Conservation (phyloP, 2,888 invertebrate species). For the Invenusta paracnida region DNA sequence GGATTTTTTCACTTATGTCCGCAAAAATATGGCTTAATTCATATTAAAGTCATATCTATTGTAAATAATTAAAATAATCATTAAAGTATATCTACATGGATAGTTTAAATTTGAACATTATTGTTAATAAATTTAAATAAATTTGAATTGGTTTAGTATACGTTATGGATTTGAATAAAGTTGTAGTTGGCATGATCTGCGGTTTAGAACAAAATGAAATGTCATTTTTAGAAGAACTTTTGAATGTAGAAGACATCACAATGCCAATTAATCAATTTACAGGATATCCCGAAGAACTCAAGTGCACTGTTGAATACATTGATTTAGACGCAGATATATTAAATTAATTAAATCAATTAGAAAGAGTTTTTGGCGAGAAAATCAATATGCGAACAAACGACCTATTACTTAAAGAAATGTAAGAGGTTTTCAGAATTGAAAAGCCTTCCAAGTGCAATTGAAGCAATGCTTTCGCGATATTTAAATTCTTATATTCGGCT, state of each 20-base stretch:
- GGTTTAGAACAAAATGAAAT: constrained; percentile 6
- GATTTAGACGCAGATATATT: constrained; percentile 10
- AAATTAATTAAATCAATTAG: constrained; percentile 2
- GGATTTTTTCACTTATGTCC: not conserved
- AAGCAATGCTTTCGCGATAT: constrained; percentile 22
- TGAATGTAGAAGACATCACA: constrained; percentile 17
- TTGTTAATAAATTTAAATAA: not conserved
- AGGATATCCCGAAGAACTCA: constrained; percentile 11
- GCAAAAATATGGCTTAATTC: not conserved
- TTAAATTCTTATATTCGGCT: constrained; percentile 17
- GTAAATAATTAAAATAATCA: not conserved
- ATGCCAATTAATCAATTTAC: constrained; percentile 29
- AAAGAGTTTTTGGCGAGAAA: not conserved
- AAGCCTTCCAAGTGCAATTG: not conserved
- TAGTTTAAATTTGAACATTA: not conserved
- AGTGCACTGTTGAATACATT: constrained; percentile 16
- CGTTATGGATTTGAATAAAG: not conserved
- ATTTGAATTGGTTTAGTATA: not conserved
- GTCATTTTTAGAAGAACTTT: not conserved
- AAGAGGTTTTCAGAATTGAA: constrained; percentile 21
- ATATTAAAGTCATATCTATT: not conserved
- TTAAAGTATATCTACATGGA: not conserved
- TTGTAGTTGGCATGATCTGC: not conserved
- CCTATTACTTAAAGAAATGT: not conserved
- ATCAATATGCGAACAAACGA: not conserved